These are phyloP conservation scores for Gastrophysa polygoni DNA, from an alignment of 2,888 invertebrate species.

Conservation along the genomic window DNA sequence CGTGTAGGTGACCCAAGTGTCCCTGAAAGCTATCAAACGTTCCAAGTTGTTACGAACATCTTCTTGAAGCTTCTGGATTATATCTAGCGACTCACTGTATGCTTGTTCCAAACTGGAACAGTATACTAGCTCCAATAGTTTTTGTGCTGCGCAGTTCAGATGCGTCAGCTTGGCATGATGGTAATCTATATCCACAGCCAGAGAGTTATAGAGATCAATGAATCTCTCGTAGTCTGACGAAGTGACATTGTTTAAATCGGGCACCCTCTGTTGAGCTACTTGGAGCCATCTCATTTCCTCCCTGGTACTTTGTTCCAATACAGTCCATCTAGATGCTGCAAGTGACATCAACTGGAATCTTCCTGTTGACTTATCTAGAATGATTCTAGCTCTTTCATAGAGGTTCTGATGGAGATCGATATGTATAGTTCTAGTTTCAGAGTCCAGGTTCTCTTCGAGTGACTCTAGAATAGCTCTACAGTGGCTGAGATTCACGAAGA, in stretches of 20 bases:
- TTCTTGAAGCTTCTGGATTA: conserved; percentile 74
- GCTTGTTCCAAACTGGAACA: conserved; percentile 77
- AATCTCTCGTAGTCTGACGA: conserved; percentile 86
- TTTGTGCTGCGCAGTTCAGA: conserved; percentile 73
- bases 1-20: conserved; percentile 79
- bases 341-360: conserved; percentile 83
- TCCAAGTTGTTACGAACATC: conserved; percentile 76
- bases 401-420: conserved; percentile 76
- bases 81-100: conserved; percentile 74
- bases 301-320: conserved; percentile 79
- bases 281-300: conserved; percentile 84
- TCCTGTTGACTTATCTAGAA: conserved; percentile 81
- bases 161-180: conserved; percentile 81
- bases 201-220: conserved; percentile 80
- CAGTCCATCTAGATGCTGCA: conserved; percentile 84
- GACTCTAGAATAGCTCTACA: conserved; percentile 87
- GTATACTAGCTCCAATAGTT: conserved; percentile 74
- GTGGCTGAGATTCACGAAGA: conserved; percentile 87
- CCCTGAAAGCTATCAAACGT: conserved; percentile 75
- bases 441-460: conserved; percentile 81
- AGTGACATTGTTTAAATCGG: conserved; percentile 79
- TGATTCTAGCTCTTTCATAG: conserved; percentile 75
- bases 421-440: conserved; percentile 76
- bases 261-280: conserved; percentile 83
- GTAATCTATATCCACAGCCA: conserved; percentile 78